Percentiles rank a stretch among this genome's conserved stretches.
These are phyloP conservation scores for Megaceryle alcyon DNA, from an alignment of 2,797 vertebrate genomes.

Conservation along the genomic window DNA sequence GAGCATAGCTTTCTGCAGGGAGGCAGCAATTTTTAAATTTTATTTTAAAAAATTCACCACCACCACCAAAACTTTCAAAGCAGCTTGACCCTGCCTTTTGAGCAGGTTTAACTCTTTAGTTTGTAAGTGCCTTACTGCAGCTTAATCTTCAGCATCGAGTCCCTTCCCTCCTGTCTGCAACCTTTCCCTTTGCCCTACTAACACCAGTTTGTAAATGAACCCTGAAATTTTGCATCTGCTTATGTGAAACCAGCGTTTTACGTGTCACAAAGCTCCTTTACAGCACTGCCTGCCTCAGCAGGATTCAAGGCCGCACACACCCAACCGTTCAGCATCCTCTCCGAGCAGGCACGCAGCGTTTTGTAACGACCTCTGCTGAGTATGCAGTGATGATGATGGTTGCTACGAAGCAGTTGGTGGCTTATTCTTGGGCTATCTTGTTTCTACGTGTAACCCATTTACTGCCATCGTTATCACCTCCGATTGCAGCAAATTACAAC, in stretches of 20 bases:
- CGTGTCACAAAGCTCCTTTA: background rate
- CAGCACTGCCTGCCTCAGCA: slow-evolving; percentile 25
- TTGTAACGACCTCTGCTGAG: slow-evolving; percentile 62
- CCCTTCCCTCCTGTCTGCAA: background rate
- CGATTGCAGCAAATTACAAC: slow-evolving; percentile 69
- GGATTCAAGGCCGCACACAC: background rate
- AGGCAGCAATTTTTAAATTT: background rate
- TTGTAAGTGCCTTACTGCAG: background rate
- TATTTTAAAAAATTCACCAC: background rate
- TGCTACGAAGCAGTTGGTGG: slow-evolving; percentile 80
- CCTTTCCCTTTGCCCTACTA: background rate
- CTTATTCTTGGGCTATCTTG: slow-evolving; percentile 83
- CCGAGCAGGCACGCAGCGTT: background rate
- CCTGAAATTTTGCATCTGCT: background rate
- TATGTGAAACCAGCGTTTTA: background rate
- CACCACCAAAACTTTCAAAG: background rate
- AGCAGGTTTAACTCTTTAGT: background rate
- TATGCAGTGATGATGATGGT: slow-evolving; percentile 66
- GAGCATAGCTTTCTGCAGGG: background rate
- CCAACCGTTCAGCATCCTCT: slow-evolving; percentile 10
- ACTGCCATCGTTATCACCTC: slow-evolving; percentile 75
- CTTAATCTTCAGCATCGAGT: background rate
- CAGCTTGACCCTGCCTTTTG: background rate
- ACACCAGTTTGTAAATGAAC: background rate
- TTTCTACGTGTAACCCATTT: slow-evolving; percentile 76